A percentile compares a stretch with the other conserved stretches of the same genome.
These are phyloP conservation scores for Tetragonisca angustula DNA, from an alignment of 2,888 invertebrate genomes.

Conservation along the genomic window DNA sequence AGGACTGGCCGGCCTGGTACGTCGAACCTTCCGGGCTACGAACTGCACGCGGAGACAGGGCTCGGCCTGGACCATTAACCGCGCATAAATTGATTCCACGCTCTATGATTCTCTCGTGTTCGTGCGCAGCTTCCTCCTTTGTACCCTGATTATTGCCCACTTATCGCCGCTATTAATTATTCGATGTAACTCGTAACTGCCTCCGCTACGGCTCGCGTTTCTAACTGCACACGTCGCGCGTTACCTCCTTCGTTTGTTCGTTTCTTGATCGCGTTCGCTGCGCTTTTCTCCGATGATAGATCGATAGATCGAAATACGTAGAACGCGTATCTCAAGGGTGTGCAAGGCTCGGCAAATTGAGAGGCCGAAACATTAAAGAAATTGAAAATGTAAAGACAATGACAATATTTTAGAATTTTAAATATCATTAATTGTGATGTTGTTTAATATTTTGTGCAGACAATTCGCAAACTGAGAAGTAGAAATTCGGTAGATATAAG, in stretches of 20 bases:
- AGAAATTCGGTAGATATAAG: too few species aligned
- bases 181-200: conserved; percentile 32
- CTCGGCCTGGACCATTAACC: conserved; percentile 54
- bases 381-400: too few species aligned
- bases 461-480: too few species aligned
- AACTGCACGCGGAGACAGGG: conserved; percentile 43
- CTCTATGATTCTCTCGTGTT: conserved; percentile 47
- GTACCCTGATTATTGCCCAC: conserved; percentile 51
- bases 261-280: background rate
- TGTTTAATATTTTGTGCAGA: too few species aligned
- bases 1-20: conserved; percentile 1
- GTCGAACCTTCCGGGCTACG: conserved; percentile 50
- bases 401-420: too few species aligned
- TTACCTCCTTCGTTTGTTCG: background rate
- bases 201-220: background rate
- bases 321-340: too few species aligned
- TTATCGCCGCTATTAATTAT: conserved; percentile 57
- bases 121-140: conserved; percentile 46
- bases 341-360: too few species aligned
- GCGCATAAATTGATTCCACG: conserved; percentile 62
- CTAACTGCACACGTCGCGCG: background rate
- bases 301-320: too few species aligned
- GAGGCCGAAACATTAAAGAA: too few species aligned
- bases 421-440: too few species aligned
- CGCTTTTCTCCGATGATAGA: background rate